Evolutionary conservation across 2,113 vertebrate species (phyloP), one percentile per base, ranked within the genome.

Genomic region (Dipodomys ordii): DNA sequence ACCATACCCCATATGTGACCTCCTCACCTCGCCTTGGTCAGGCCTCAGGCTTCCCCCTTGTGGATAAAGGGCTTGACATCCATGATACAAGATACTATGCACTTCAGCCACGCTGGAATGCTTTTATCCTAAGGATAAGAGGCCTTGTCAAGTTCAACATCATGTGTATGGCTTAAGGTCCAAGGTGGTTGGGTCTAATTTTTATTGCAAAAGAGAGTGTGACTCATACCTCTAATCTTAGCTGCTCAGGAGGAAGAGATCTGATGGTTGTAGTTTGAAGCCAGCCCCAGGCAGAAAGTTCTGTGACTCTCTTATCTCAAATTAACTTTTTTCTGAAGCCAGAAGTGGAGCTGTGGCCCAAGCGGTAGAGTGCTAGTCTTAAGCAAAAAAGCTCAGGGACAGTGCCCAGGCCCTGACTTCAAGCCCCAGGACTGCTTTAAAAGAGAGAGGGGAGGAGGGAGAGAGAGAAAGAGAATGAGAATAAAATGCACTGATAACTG

Each of bases 131-230:
- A 57, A 49, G 57, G 92, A 46, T 39, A 6, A 1, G 32, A 85
- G 68, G 30, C 28, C 18, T 96, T 81, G 65, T 35, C 13, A 86
- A 79, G 32, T 32, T 4, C 72, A 53, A 39, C 30, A 71, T 57
- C 69, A 11, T 28, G 53, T 32, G 30, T 20, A 32, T 77, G 73
- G 23, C 18, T 62, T 83, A 19, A 19, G 27, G 23, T 68, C 74
- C 88, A 67, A 86, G 11, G 16, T 69, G 18, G 2, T 30, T 76
- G 62, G 60, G 20, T 87, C 81, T 77, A 53, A 12, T 81, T 91
- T 69, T 93, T 46, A 76, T 71, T 94, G 86, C 53, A 91, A 81
- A 74, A 32, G n/a, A 83, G 46, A 25, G 46, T 57, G 53, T 57
- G 53, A 57, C 53, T 57, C 53, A 57, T 16, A 57, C 53, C 53